Percentiles rank a stretch among this genome's conserved stretches.
phyloP scores from a whole-genome alignment of 1,140 invertebrate genomes.

The Zaprionus vittiger region DNA sequence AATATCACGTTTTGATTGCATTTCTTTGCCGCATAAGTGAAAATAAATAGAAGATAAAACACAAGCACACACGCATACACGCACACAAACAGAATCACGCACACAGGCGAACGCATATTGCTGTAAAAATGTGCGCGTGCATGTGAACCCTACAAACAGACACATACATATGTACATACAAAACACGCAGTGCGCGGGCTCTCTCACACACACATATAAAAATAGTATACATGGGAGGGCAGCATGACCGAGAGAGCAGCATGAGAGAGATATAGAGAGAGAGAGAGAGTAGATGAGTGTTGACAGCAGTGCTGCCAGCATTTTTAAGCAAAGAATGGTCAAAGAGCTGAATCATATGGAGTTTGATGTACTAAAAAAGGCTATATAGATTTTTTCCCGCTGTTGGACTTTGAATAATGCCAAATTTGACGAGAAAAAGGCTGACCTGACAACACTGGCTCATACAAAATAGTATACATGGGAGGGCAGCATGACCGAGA shows the following conservation, averaged over 20 bases:
- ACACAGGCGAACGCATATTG: conserved; percentile 4
- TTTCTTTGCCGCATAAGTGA: conserved; percentile 74
- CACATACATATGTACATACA: conserved; percentile 16
- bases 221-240: no score
- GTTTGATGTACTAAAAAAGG: no score
- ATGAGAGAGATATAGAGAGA: no score
- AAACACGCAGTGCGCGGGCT: no score
- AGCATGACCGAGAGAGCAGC: no score
- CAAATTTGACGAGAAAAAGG: no score
- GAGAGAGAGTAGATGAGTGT: no score
- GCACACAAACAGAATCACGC: background rate
- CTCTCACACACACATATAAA: no score
- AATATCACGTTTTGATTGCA: conserved; percentile 49
- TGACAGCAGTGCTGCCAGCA: no score
- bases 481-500: conserved; percentile 21
- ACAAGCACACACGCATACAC: conserved; percentile 31
- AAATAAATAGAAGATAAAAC: conserved; percentile 79
- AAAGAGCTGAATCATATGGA: no score
- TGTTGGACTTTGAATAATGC: no score
- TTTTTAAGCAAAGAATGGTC: background rate
- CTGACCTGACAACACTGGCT: background rate
- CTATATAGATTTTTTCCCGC: no score
- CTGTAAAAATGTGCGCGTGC: conserved; percentile 40
- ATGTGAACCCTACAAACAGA: conserved; percentile 40
- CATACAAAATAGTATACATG: conserved; percentile 10